Percentiles rank a stretch among this genome's conserved stretches.
phyloP scores from a whole-genome alignment of 2,888 invertebrate species.

The Azorinus chamasolen region DNA sequence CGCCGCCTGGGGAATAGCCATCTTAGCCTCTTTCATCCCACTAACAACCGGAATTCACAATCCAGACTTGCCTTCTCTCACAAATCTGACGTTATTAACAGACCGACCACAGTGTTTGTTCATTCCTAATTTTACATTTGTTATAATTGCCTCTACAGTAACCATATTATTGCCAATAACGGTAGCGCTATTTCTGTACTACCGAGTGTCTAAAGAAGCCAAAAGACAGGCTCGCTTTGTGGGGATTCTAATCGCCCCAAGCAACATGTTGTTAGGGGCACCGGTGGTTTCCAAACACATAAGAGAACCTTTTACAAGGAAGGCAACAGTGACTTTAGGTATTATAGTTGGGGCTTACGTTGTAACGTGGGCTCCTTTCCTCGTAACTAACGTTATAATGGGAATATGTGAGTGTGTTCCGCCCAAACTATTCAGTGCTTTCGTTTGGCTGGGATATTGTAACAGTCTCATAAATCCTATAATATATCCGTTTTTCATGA shows the following conservation, averaged over 20 bases:
- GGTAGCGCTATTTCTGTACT: conserved; percentile 77
- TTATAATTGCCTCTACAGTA: conserved; percentile 72
- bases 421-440: conserved; percentile 68
- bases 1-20: conserved; percentile 73
- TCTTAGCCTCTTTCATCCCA: conserved; percentile 79
- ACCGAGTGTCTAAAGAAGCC: conserved; percentile 79
- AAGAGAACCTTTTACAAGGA: conserved; percentile 79
- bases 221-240: conserved; percentile 78
- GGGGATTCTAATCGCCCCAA: conserved; percentile 73
- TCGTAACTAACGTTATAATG: conserved; percentile 73
- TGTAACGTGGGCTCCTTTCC: conserved; percentile 80
- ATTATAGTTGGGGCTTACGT: conserved; percentile 81
- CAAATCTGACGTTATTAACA: conserved; percentile 75
- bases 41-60: conserved; percentile 79
- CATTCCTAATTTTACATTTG: conserved; percentile 76
- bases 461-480: conserved; percentile 80
- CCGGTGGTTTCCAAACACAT: conserved; percentile 74
- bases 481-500: conserved; percentile 81
- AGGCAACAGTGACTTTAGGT: conserved; percentile 79
- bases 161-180: conserved; percentile 80
- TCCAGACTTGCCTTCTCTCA: conserved; percentile 68
- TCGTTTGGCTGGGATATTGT: conserved; percentile 81
- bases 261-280: conserved; percentile 76
- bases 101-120: conserved; percentile 75
- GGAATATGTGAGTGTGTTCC: conserved; percentile 76